Evolutionary conservation across 23 tunicate genomes (phyloP), one percentile per base, ranked within the genome.

Genomic region (Clavelina lepadiformis): DNA sequence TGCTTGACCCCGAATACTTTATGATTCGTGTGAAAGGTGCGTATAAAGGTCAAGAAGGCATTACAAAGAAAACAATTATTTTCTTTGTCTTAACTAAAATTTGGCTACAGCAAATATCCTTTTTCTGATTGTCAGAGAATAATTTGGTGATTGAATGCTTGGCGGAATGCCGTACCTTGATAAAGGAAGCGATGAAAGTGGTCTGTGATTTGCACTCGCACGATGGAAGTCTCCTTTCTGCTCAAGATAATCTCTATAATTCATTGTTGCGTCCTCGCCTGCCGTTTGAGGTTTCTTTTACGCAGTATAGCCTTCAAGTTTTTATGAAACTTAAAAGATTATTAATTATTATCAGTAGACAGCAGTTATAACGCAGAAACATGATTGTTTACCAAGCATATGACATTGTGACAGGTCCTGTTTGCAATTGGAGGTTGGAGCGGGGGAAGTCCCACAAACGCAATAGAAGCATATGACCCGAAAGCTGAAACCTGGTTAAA

Each of bases 381-480:
- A n/a, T n/a, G n/a, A n/a, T n/a, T n/a, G n/a, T n/a, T n/a, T n/a
- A n/a, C n/a, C n/a, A n/a, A n/a, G n/a, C n/a, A n/a, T n/a, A n/a
- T n/a, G n/a, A n/a, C n/a, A n/a, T n/a, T n/a, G n/a, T n/a, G n/a
- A n/a, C n/a, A 91, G 98, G 54, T 91, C 13, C 49, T 91, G 71
- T 64, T 91, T 1, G 98, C 98, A 26, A 60, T 91, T 8, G 98
- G 98, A 5, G 98, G 98, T 8, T 91, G 98, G 98, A 82, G 91
- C 61, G 89, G 98, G 34, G 98, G 98, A 38, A 72, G 85, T 35
- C 85, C 98, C n/a, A 91, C 98, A 4, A 91, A 91, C 51, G 91
- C 98, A 22, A 91, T 91, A n/a, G 98, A 91, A 41, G 98, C 98
- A 36, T 91, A 91, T 75, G 98, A 91, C 52, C 83, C 91, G 8